phyloP scores from a whole-genome alignment of 2,888 invertebrate species.

The Malthinus seriepunctatus region DNA sequence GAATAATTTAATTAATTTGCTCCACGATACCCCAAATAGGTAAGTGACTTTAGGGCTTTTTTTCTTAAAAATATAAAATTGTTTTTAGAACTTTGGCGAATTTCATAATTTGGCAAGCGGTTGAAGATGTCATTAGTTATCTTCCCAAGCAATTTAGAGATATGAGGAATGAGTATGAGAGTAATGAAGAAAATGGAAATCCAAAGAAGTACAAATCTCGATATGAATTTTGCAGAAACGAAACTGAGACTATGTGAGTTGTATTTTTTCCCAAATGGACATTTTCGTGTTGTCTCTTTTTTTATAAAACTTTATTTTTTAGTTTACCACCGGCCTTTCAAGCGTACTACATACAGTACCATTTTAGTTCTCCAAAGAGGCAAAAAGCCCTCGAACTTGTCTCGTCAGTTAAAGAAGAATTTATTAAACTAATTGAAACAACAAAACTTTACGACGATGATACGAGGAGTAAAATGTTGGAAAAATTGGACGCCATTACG shows the following conservation, averaged over 20 bases:
- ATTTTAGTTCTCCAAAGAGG: slow-evolving; percentile 9
- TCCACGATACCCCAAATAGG: slow-evolving; percentile 13
- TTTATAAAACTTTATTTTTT: not conserved
- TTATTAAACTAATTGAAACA: slow-evolving; percentile 8
- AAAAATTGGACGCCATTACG: slow-evolving; percentile 14
- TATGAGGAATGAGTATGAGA: slow-evolving; percentile 5
- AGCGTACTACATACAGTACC: slow-evolving; percentile 13
- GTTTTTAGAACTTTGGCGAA: slow-evolving; percentile 19
- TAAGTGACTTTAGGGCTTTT: not conserved
- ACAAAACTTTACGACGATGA: slow-evolving; percentile 22
- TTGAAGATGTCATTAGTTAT: slow-evolving; percentile 12
- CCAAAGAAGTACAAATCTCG: not conserved
- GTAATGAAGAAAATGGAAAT: not conserved
- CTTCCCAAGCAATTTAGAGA: slow-evolving; percentile 14
- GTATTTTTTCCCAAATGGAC: not conserved
- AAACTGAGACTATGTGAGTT: slow-evolving; percentile 14
- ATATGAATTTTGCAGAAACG: slow-evolving; percentile 13
- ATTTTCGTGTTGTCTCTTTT: not conserved
- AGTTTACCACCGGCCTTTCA: slow-evolving; percentile 19
- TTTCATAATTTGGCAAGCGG: slow-evolving; percentile 22
- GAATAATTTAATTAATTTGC: slow-evolving; percentile 1
- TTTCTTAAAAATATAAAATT: not conserved
- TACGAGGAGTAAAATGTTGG: slow-evolving; percentile 14
- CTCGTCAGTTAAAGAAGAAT: slow-evolving; percentile 3
- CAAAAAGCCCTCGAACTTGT: slow-evolving; percentile 3